Evolutionary conservation across 2,797 vertebrate genomes (phyloP).

Genomic region (Microhierax caerulescens): DNA sequence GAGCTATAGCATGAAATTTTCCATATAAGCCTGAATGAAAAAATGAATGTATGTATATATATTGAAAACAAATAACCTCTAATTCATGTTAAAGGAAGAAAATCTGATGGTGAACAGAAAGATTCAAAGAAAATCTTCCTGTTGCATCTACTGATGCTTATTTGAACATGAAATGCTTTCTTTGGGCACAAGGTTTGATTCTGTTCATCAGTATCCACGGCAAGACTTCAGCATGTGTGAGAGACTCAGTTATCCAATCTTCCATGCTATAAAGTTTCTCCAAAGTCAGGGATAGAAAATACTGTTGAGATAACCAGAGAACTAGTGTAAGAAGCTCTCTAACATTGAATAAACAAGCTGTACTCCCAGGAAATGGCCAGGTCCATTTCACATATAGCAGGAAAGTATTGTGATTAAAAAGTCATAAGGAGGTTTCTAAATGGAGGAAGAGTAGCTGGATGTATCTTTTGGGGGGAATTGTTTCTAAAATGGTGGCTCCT

Average conservation of each 20-base stretch:
- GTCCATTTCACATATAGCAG: neutral
- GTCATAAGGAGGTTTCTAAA: neutral
- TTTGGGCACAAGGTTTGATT: neutral
- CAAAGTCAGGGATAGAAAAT: neutral
- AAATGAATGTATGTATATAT: neutral
- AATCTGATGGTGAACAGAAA: neutral
- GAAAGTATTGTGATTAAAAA: neutral
- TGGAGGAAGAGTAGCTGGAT: neutral
- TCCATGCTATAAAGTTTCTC: neutral
- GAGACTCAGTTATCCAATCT: neutral
- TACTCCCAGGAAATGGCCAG: neutral
- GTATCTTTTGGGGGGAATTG: neutral
- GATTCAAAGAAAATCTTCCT: neutral
- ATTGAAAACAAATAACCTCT: neutral
- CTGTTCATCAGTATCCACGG: neutral
- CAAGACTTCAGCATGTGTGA: neutral
- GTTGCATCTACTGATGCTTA: neutral
- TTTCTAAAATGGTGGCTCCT: neutral
- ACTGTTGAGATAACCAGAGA: neutral
- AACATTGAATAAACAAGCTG: neutral
- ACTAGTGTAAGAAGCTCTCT: neutral
- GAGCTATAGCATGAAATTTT: neutral
- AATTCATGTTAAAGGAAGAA: neutral
- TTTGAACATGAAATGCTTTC: neutral
- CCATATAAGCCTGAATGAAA: neutral